These are phyloP conservation scores for Buphagus erythrorhynchus DNA, from an alignment of 2,797 vertebrate genomes.

Conservation along the genomic window DNA sequence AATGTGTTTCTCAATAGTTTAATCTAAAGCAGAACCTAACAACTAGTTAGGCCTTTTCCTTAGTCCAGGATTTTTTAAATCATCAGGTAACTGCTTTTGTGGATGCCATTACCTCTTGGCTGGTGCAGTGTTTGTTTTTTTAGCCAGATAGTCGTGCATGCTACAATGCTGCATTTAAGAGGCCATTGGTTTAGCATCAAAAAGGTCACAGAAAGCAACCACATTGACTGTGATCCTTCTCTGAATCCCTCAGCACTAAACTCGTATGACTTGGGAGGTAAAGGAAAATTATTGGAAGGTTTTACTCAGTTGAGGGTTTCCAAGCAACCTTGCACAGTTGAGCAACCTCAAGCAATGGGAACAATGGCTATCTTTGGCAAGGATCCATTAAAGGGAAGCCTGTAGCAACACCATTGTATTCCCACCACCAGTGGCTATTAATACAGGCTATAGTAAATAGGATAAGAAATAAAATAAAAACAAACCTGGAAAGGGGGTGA, in stretches of 20 bases:
- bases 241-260: constrained; percentile 50
- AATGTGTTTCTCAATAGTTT: background rate
- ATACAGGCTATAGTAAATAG: constrained; percentile 15
- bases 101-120: background rate
- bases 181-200: constrained; percentile 62
- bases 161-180: constrained; percentile 40
- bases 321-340: constrained; percentile 76
- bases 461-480: constrained; percentile 35
- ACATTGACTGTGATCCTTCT: constrained; percentile 52
- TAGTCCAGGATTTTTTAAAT: background rate
- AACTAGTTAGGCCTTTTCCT: background rate
- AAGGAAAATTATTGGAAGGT: constrained; percentile 60
- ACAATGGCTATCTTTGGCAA: constrained; percentile 72
- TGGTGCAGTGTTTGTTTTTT: background rate
- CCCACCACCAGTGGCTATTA: background rate
- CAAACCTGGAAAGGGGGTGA: background rate
- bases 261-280: constrained; percentile 51
- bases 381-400: constrained; percentile 63
- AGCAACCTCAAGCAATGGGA: constrained; percentile 67
- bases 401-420: constrained; percentile 38
- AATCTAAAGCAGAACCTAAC: background rate
- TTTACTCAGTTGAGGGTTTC: constrained; percentile 64
- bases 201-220: constrained; percentile 62
- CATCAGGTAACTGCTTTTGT: background rate
- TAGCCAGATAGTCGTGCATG: background rate